These are phyloP conservation scores for Itoplectis maculator DNA, from an alignment of 2,888 invertebrate genomes.

Conservation along the genomic window DNA sequence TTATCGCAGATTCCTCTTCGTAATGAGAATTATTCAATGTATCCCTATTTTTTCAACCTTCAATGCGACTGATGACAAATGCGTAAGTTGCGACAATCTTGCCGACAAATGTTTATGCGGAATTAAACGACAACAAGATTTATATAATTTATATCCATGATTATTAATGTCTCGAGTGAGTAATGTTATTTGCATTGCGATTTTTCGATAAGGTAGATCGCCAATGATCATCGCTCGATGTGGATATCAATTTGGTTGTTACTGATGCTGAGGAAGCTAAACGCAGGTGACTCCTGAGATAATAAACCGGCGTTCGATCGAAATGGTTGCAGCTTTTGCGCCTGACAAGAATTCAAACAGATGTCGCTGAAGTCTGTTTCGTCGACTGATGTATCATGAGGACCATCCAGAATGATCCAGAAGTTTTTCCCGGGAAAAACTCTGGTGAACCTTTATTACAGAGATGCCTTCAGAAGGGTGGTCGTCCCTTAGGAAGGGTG, in stretches of 20 bases:
- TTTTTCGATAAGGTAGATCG: not conserved
- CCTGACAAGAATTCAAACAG: not conserved
- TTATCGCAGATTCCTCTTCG: not conserved
- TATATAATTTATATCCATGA: not conserved
- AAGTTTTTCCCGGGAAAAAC: slow-evolving; percentile 44
- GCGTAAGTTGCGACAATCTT: not conserved
- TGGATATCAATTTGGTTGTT: too few species aligned
- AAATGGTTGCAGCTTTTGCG: not conserved
- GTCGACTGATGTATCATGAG: not conserved
- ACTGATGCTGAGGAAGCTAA: too few species aligned
- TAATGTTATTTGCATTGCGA: not conserved
- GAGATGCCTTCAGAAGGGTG: slow-evolving; percentile 1
- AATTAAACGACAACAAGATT: not conserved
- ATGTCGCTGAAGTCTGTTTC: slow-evolving; percentile 7
- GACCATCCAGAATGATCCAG: not conserved
- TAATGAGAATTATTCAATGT: slow-evolving; percentile 5
- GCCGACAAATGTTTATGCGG: not conserved
- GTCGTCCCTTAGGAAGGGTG: slow-evolving; percentile 30
- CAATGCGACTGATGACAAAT: not conserved
- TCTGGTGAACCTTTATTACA: slow-evolving; percentile 6
- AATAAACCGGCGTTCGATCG: slow-evolving; percentile 1
- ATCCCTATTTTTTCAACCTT: too few species aligned
- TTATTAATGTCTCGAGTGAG: not conserved
- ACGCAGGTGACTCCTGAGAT: not conserved
- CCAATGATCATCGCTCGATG: not conserved